Evolutionary conservation across 1,140 invertebrate genomes (phyloP).

Genomic region (Acromyrmex heyeri): DNA sequence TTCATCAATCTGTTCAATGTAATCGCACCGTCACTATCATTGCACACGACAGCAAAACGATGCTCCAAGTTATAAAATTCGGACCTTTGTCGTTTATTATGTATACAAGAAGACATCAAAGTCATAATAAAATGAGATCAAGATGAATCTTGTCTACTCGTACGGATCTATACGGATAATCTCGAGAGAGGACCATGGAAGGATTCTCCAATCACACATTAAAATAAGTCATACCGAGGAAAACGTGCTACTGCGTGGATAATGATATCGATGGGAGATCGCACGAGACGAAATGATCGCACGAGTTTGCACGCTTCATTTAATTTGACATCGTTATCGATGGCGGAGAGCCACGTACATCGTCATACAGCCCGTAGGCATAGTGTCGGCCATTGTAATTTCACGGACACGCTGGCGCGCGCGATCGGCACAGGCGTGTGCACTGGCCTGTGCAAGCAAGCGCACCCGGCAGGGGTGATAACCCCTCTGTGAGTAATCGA

Average conservation of each 20-base stretch:
- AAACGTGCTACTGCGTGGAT: background rate
- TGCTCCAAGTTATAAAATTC: background rate
- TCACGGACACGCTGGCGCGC: conserved; percentile 61
- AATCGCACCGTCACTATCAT: background rate
- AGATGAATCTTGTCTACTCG: background rate
- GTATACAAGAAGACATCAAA: background rate
- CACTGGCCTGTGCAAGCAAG: conserved; percentile 57
- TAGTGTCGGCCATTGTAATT: conserved; percentile 67
- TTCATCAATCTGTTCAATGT: conserved; percentile 15
- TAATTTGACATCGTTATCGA: conserved; percentile 62
- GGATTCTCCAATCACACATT: background rate
- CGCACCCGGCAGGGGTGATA: conserved; percentile 62
- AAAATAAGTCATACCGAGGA: conserved; percentile 13
- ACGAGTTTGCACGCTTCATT: conserved; percentile 43
- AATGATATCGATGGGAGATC: background rate
- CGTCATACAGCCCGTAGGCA: conserved; percentile 48
- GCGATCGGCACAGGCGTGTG: conserved; percentile 56
- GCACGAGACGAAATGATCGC: conserved; percentile 28
- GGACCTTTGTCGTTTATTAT: background rate
- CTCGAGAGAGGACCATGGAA: background rate
- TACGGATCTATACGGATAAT: conserved; percentile 25
- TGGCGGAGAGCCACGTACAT: conserved; percentile 16
- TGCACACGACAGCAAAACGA: background rate
- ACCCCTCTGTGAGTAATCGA: conserved; percentile 63
- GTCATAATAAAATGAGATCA: conserved; percentile 35